Percentiles rank a stretch among this genome's conserved stretches.
Conservation (phyloP, 2,113 vertebrate genomes). For the Anhinga anhinga region DNA sequence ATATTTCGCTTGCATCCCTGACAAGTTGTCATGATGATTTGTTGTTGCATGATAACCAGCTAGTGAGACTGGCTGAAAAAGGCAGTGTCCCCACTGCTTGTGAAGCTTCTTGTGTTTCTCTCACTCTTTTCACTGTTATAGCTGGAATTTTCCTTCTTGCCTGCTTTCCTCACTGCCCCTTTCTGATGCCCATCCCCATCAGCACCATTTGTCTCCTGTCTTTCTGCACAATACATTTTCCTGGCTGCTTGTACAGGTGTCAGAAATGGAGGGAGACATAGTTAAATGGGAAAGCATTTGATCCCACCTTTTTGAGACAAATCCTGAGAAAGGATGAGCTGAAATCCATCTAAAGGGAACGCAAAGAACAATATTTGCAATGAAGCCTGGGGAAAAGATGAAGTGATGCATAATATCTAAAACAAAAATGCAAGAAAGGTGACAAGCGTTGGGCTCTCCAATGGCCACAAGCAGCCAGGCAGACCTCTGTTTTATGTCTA, state of each 20-base stretch:
- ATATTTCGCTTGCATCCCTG: background rate
- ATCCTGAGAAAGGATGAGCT: background rate
- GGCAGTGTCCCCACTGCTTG: background rate
- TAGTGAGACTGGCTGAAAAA: background rate
- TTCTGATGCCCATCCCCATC: background rate
- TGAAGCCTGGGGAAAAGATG: background rate
- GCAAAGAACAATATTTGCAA: background rate
- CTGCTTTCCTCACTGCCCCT: background rate
- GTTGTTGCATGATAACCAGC: background rate
- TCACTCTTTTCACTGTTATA: background rate
- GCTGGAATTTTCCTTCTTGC: background rate
- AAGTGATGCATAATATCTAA: background rate
- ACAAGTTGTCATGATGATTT: background rate
- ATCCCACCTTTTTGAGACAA: background rate
- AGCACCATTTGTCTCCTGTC: background rate
- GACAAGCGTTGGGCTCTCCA: background rate
- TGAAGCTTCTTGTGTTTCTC: background rate
- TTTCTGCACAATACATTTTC: background rate
- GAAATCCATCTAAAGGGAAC: background rate
- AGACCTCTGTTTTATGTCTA: background rate
- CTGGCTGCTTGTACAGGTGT: background rate
- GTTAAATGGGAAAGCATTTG: background rate
- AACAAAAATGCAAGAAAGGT: background rate
- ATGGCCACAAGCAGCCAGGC: background rate
- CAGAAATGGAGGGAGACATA: accelerated